phyloP scores from a whole-genome alignment of 1,140 invertebrate genomes.

The Drosophila parvula region DNA sequence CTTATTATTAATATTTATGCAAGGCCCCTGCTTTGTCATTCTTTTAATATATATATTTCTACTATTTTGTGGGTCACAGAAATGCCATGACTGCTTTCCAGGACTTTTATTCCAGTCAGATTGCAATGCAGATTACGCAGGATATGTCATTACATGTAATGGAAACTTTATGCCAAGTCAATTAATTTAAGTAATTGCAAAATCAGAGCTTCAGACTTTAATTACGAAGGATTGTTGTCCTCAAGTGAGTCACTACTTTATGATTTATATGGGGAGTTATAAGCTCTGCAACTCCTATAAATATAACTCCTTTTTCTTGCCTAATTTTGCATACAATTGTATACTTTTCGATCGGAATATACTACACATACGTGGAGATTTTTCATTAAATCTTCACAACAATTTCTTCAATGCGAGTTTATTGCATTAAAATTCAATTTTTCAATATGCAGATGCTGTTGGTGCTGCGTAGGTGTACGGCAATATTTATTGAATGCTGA shows the following conservation, averaged over 20 bases:
- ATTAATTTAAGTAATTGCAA: constrained; percentile 20
- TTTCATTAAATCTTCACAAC: constrained; percentile 60
- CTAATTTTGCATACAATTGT: constrained; percentile 4
- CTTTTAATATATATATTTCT: not conserved
- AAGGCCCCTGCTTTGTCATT: constrained; percentile 22
- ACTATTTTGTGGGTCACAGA: constrained; percentile 1
- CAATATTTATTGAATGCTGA: constrained; percentile 63
- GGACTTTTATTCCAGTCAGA: not conserved
- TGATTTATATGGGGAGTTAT: constrained; percentile 3
- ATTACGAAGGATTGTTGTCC: not conserved
- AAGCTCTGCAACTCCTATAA: constrained; percentile 12
- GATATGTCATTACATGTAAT: constrained; percentile 10
- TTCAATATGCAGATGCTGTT: constrained; percentile 14
- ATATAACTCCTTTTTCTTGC: constrained; percentile 11
- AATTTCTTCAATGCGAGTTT: constrained; percentile 58
- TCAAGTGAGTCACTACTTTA: not conserved
- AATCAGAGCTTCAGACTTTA: constrained; percentile 12
- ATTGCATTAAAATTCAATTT: constrained; percentile 70
- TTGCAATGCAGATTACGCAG: constrained; percentile 7
- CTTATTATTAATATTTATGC: constrained; percentile 53
- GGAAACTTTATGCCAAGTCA: not conserved
- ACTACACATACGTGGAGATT: constrained; percentile 14
- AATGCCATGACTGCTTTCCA: not conserved
- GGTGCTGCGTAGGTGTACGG: constrained; percentile 4
- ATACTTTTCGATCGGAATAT: not conserved